Conservation (phyloP, 2,113 vertebrate genomes). For the Pseudopodoces humilis region DNA sequence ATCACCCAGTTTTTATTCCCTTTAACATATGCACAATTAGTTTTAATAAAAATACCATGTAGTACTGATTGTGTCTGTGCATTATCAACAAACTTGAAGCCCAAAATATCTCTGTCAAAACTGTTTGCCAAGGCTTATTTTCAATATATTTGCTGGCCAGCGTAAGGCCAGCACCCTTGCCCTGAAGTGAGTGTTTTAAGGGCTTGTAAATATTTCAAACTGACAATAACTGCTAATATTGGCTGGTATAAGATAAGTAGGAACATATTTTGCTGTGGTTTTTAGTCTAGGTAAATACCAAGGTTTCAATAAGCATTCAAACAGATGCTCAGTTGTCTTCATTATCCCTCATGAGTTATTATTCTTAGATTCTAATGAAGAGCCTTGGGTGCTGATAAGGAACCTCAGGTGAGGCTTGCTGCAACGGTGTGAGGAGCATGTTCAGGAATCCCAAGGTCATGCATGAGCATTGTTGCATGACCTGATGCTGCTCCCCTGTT, state of each 20-base stretch:
- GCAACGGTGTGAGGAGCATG: not conserved
- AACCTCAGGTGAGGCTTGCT: not conserved
- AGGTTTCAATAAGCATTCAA: not conserved
- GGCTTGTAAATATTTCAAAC: not conserved
- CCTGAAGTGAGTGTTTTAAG: not conserved
- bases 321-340: not conserved
- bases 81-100: not conserved
- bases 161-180: not conserved
- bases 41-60: slow-evolving; percentile 17
- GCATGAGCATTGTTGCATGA: not conserved
- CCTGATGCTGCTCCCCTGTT: slow-evolving; percentile 27
- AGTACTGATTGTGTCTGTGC: not conserved
- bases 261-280: not conserved
- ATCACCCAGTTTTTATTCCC: not conserved
- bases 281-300: not conserved
- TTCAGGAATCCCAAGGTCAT: not conserved
- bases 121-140: slow-evolving; percentile 1
- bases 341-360: not conserved
- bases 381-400: not conserved
- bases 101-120: slow-evolving; percentile 14
- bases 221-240: not conserved
- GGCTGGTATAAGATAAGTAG: not conserved
- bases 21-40: not conserved
- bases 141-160: not conserved
- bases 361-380: not conserved